Evolutionary conservation across 2,888 invertebrate genomes (phyloP).

Genomic region (Trachelus stipa): DNA sequence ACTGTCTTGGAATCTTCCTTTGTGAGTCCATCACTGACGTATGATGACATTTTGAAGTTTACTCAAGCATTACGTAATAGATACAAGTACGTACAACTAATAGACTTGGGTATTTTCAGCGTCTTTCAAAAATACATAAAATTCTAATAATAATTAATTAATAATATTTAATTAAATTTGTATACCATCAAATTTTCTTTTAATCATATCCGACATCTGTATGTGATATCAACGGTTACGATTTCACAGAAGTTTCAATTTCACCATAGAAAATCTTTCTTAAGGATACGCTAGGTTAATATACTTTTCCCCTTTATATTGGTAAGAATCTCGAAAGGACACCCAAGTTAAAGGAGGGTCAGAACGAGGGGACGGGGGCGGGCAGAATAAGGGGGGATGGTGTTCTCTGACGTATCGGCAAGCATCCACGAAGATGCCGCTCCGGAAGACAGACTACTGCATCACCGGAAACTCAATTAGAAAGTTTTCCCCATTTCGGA

Average conservation of each 20-base stretch:
- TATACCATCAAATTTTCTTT: background rate
- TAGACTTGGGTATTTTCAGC: background rate
- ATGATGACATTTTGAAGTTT: background rate
- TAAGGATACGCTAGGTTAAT: background rate
- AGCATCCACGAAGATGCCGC: background rate
- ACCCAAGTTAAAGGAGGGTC: background rate
- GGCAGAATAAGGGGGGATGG: no score
- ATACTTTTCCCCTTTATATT: background rate
- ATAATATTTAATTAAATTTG: background rate
- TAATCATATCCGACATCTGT: background rate
- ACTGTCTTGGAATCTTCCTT: no score
- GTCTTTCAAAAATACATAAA: background rate
- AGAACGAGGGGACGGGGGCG: no score
- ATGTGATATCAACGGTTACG: background rate
- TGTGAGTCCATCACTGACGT: background rate
- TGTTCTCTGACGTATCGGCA: background rate
- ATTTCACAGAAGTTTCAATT: background rate
- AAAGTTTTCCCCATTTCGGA: constrained; percentile 4
- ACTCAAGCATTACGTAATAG: background rate
- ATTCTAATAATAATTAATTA: no score
- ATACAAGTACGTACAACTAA: background rate
- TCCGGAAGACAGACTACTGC: background rate
- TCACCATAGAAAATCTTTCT: background rate
- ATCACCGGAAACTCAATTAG: constrained; percentile 1
- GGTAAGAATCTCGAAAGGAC: background rate